Evolutionary conservation across 1,140 invertebrate species (phyloP), one percentile per base, ranked within the genome.

Genomic region (Drosophila lacteicornis): DNA sequence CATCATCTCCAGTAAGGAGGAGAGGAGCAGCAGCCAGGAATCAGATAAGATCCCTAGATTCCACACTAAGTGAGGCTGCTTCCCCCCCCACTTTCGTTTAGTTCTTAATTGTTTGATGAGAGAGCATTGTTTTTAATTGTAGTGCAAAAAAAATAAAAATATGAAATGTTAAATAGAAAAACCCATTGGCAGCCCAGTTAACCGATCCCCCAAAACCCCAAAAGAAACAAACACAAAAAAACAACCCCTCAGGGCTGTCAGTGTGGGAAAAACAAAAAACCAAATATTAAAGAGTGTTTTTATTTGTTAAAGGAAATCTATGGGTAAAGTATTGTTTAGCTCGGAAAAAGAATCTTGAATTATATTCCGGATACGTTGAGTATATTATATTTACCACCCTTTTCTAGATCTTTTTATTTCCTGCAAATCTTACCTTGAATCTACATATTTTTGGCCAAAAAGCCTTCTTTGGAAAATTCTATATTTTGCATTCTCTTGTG

Each of bases 1-100:
- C 67, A 92, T 75, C 86, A 91, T 57, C n/a, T 92, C 51, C 87
- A 90, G 45, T 92, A 92, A 67, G 75, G 27, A 36, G 27, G 70
- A 77, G 27, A 36, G 27, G 49, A 51, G 25, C 43, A 49, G 30
- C 33, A 63, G 45, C 65, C 33, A 49, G 30, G n/a, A 56, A 22
- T 40, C 12, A 1, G 33, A 22, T 55, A 17, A 22, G 6, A 38
- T 22, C 51, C 22, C 13, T 19, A 11, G 33, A 55, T 13, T 30
- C 36, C 19, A 43, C 27, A 33, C 8, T 5, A 17, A 8, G 8
- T 33, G 30, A 11, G 1, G 8, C 40, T 43, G 17, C n/a, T n/a
- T 27, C 0, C 62, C 42, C 56, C 56, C 42, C 56, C 56, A 11
- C 33, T 33, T 69, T 61, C 53, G 51, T 78, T 88, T 90, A 87